Conservation (phyloP, 2,113 vertebrate genomes). For the Podarcis cretensis region DNA sequence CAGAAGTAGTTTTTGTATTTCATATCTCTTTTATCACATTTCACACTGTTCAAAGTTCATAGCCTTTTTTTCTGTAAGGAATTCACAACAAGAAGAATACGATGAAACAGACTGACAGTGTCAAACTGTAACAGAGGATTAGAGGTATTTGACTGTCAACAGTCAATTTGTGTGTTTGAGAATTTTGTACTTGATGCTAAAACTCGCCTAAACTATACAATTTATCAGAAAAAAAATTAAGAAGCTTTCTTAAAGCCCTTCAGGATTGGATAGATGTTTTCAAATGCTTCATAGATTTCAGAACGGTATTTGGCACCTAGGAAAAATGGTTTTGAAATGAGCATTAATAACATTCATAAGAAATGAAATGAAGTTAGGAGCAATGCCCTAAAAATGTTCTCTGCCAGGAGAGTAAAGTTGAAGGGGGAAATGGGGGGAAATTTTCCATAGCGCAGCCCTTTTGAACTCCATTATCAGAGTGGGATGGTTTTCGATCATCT, state of each 20-base stretch:
- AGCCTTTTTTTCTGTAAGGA: neutral
- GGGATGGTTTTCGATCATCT: too few relatives aligned
- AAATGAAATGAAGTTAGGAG: neutral
- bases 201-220: neutral
- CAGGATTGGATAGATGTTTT: constrained; percentile 98
- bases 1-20: neutral
- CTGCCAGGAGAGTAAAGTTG: too few relatives aligned
- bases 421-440: too few relatives aligned
- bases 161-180: neutral
- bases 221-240: neutral
- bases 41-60: neutral
- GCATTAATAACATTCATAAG: neutral
- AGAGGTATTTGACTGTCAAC: accelerated
- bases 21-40: neutral
- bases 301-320: constrained; percentile 93
- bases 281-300: constrained; percentile 96
- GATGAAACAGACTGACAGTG: neutral
- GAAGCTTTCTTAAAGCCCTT: constrained; percentile 89
- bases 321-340: constrained; percentile 2
- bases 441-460: too few relatives aligned
- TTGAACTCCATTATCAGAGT: too few relatives aligned
- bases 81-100: neutral
- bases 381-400: neutral
- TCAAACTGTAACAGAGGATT: constrained; percentile 17
- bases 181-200: neutral